phyloP scores from a whole-genome alignment of 1,140 invertebrate genomes.

The Zaprionus tsacasi region DNA sequence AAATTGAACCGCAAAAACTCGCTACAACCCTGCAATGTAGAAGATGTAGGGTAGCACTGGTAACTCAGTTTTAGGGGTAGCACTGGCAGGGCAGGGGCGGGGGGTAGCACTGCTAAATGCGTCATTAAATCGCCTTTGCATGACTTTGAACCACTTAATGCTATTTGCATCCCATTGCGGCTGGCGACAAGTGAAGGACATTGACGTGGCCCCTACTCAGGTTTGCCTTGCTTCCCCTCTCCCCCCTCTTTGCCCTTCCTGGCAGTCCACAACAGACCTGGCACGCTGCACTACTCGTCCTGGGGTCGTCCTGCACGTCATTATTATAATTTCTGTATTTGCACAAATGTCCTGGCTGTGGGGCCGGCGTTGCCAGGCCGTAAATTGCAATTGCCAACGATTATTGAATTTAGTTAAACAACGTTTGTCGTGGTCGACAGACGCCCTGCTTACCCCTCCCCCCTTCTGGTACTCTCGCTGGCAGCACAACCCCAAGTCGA shows the following conservation, averaged over 20 bases:
- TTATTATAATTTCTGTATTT: constrained; percentile 84
- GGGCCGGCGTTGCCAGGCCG: constrained; percentile 57
- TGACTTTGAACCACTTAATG: constrained; percentile 79
- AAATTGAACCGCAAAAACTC: constrained; percentile 68
- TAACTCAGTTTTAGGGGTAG: not conserved
- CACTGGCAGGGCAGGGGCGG: not conserved
- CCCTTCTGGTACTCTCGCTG: not conserved
- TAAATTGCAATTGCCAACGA: constrained; percentile 83
- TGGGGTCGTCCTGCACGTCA: constrained; percentile 51
- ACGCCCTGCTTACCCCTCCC: not conserved
- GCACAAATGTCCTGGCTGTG: constrained; percentile 68
- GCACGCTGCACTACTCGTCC: not conserved
- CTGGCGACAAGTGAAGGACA: constrained; percentile 46
- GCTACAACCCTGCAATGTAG: constrained; percentile 11
- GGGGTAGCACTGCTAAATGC: constrained; percentile 32
- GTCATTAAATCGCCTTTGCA: constrained; percentile 69
- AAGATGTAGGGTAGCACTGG: too few relatives aligned
- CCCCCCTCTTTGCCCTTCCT: too few relatives aligned
- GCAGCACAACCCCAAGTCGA: not conserved
- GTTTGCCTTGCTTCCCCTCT: too few relatives aligned
- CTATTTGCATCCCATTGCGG: constrained; percentile 64
- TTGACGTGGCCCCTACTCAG: constrained; percentile 27
- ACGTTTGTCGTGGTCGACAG: constrained; percentile 70
- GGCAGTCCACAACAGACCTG: not conserved
- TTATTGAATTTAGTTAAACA: constrained; percentile 84